Evolutionary conservation across 2,888 invertebrate species (phyloP).

Genomic region (Drosophila recens): DNA sequence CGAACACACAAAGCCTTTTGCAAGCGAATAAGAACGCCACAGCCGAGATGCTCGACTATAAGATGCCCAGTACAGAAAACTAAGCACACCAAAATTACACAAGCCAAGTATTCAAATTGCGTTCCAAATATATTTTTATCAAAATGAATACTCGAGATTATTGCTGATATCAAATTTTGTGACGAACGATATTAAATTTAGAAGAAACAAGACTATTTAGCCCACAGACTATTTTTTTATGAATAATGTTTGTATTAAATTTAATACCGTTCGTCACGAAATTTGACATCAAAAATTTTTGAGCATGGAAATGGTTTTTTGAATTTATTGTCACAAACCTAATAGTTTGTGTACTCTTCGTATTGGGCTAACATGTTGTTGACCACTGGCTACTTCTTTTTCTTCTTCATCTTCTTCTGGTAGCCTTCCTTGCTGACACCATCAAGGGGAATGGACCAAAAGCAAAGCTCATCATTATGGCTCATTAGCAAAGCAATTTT

Average conservation of each 20-base stretch:
- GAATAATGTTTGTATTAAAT: no score
- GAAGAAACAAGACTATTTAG: no score
- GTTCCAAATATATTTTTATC: background rate
- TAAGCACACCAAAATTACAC: no score
- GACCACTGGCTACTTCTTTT: constrained; percentile 19
- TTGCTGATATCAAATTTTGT: no score
- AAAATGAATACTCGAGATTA: no score
- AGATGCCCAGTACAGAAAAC: background rate
- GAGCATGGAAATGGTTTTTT: no score
- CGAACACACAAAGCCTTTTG: constrained; percentile 49
- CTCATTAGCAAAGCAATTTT: constrained; percentile 81
- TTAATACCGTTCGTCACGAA: no score
- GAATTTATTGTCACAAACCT: background rate
- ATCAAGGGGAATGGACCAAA: constrained; percentile 25
- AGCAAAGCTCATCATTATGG: constrained; percentile 79
- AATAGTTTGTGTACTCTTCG: background rate
- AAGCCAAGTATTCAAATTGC: no score
- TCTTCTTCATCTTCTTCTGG: background rate
- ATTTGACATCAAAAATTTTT: no score
- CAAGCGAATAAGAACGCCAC: constrained; percentile 29
- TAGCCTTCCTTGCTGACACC: constrained; percentile 37
- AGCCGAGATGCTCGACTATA: background rate
- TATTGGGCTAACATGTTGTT: constrained; percentile 47
- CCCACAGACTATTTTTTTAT: no score
- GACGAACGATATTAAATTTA: no score